phyloP scores from a whole-genome alignment of 2,888 invertebrate species.

The Macrophya annulata region DNA sequence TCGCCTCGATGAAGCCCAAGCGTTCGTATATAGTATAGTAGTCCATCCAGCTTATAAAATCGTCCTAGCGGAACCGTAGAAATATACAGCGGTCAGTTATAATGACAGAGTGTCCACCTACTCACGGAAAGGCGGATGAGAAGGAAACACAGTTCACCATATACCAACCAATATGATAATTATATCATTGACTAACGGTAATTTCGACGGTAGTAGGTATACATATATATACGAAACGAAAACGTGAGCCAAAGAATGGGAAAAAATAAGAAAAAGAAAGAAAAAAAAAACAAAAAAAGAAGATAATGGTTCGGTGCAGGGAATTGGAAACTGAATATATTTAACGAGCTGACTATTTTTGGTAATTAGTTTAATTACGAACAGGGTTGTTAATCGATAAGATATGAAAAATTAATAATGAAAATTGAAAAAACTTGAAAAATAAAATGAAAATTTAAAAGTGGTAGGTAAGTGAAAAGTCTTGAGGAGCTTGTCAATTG shows the following conservation, averaged over 20 bases:
- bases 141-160: constrained; percentile 53
- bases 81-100: constrained; percentile 77
- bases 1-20: constrained; percentile 15
- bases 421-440: too few relatives aligned
- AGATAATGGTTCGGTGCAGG: background rate
- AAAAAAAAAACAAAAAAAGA: background rate
- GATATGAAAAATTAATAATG: too few relatives aligned
- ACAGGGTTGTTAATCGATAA: background rate
- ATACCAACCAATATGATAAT: constrained; percentile 39
- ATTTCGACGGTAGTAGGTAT: background rate
- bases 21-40: background rate
- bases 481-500: constrained; percentile 5
- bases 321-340: background rate
- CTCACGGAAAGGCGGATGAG: constrained; percentile 49
- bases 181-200: constrained; percentile 41
- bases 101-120: constrained; percentile 73
- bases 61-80: constrained; percentile 74
- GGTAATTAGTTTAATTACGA: background rate
- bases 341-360: background rate
- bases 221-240: background rate
- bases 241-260: background rate
- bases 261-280: background rate
- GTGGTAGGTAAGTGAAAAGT: constrained; percentile 13
- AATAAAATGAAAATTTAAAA: background rate
- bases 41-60: constrained; percentile 33